These are phyloP conservation scores for Phaethon lepturus DNA, from an alignment of 2,113 vertebrate genomes.

Conservation along the genomic window DNA sequence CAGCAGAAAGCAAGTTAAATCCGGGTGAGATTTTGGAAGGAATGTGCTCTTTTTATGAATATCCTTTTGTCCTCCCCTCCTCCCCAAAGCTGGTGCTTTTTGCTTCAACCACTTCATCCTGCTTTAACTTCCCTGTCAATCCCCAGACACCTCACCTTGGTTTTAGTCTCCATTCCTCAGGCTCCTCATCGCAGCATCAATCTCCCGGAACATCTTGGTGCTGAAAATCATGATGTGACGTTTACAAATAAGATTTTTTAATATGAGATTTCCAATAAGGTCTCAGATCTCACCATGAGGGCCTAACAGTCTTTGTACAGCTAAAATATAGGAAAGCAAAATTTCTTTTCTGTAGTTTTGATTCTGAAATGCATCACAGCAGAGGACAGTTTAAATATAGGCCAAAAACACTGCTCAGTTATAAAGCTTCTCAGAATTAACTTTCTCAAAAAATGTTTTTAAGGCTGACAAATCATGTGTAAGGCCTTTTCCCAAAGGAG, in stretches of 20 bases:
- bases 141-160: background rate
- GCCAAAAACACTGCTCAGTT: background rate
- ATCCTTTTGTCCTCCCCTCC: background rate
- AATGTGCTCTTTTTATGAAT: background rate
- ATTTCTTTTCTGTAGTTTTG: background rate
- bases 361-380: slow-evolving; percentile 20
- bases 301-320: background rate
- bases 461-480: slow-evolving; percentile 49
- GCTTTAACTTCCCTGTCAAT: slow-evolving; percentile 18
- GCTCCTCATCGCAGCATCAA: background rate
- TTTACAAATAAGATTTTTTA: slow-evolving; percentile 41
- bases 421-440: slow-evolving; percentile 48
- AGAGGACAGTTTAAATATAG: slow-evolving; percentile 22
- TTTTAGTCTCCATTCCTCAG: background rate
- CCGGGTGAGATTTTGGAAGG: background rate
- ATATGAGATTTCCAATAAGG: slow-evolving; percentile 17
- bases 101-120: slow-evolving; percentile 13
- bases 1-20: background rate
- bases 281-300: background rate
- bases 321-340: background rate
- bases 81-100: background rate
- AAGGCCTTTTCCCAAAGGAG: slow-evolving; percentile 51
- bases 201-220: background rate
- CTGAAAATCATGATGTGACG: slow-evolving; percentile 14
- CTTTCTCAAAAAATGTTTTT: slow-evolving; percentile 44